phyloP scores from a whole-genome alignment of 1,140 invertebrate genomes.

The Drosophila nannoptera region DNA sequence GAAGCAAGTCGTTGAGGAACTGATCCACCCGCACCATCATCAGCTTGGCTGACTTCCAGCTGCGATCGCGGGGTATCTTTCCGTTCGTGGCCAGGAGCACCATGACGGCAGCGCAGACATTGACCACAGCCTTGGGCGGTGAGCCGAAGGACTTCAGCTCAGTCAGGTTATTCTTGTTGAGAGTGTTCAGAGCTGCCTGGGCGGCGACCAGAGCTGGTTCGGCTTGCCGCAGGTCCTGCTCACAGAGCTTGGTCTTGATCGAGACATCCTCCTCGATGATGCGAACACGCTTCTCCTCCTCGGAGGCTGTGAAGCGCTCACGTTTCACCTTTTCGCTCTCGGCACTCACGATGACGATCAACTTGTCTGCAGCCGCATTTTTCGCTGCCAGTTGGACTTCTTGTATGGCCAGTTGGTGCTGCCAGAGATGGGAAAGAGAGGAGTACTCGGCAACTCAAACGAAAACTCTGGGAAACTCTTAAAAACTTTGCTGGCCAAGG shows the following conservation, averaged over 20 bases:
- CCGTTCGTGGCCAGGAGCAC: slow-evolving; percentile 92
- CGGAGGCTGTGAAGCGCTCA: slow-evolving; percentile 88
- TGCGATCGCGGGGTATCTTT: slow-evolving; percentile 93
- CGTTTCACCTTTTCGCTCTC: slow-evolving; percentile 94
- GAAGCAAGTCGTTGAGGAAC: slow-evolving; percentile 91
- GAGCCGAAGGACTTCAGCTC: slow-evolving; percentile 96
- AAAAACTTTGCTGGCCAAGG: slow-evolving; percentile 42
- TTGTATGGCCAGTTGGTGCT: slow-evolving; percentile 91
- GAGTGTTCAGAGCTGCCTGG: slow-evolving; percentile 93
- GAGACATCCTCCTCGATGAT: slow-evolving; percentile 90
- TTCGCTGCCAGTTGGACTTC: slow-evolving; percentile 91
- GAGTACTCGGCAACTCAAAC: slow-evolving; percentile 36
- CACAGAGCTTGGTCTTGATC: slow-evolving; percentile 91
- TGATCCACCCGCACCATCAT: slow-evolving; percentile 86
- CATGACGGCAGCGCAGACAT: slow-evolving; percentile 92
- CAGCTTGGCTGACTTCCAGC: slow-evolving; percentile 95
- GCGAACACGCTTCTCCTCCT: slow-evolving; percentile 94
- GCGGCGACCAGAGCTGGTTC: slow-evolving; percentile 95
- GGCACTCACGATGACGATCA: slow-evolving; percentile 90
- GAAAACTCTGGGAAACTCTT: slow-evolving; percentile 36
- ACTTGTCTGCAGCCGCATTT: slow-evolving; percentile 93
- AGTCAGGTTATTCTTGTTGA: slow-evolving; percentile 96
- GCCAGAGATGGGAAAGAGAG: slow-evolving; percentile 16
- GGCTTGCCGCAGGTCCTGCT: slow-evolving; percentile 93
- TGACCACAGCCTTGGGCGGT: slow-evolving; percentile 90